Conservation (phyloP, 1,140 invertebrate genomes). For the Radopholus similis region DNA sequence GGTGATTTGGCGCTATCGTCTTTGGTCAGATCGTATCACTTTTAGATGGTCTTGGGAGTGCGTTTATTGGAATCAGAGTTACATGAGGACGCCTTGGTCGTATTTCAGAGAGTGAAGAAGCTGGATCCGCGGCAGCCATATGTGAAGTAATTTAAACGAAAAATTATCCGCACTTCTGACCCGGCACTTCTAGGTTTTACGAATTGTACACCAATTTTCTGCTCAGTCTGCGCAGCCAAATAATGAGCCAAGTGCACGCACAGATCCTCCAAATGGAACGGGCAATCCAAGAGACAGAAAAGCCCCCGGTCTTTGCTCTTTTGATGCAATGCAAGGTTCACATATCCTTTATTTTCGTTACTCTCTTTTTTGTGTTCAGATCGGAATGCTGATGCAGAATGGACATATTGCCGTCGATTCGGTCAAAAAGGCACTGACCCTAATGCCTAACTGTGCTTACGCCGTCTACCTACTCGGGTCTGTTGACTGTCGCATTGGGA, state of each 20-base stretch:
- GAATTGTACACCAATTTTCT: slow-evolving; percentile 2
- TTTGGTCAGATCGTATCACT: background rate
- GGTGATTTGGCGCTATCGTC: background rate
- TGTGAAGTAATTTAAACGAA: background rate
- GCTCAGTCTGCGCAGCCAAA: background rate
- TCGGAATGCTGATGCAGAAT: slow-evolving; percentile 14
- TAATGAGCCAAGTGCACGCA: background rate
- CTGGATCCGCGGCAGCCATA: slow-evolving; percentile 7
- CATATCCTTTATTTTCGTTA: background rate
- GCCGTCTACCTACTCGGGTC: slow-evolving; percentile 23
- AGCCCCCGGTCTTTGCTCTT: slow-evolving; percentile 17
- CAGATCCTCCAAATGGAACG: slow-evolving; percentile 4
- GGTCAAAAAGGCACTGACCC: slow-evolving; percentile 1
- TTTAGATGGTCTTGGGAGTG: slow-evolving; percentile 1
- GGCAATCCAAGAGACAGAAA: background rate
- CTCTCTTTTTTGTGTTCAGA: slow-evolving; percentile 2
- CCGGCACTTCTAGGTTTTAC: slow-evolving; percentile 10
- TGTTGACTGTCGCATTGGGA: background rate
- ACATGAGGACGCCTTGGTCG: background rate
- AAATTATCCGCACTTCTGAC: background rate
- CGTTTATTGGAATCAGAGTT: background rate
- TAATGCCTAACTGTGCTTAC: slow-evolving; percentile 19
- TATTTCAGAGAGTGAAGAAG: slow-evolving; percentile 4
- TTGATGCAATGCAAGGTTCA: slow-evolving; percentile 7
- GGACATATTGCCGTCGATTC: slow-evolving; percentile 13